Evolutionary conservation across 2,888 invertebrate species (phyloP).

Genomic region (Scrobipalpa costella): DNA sequence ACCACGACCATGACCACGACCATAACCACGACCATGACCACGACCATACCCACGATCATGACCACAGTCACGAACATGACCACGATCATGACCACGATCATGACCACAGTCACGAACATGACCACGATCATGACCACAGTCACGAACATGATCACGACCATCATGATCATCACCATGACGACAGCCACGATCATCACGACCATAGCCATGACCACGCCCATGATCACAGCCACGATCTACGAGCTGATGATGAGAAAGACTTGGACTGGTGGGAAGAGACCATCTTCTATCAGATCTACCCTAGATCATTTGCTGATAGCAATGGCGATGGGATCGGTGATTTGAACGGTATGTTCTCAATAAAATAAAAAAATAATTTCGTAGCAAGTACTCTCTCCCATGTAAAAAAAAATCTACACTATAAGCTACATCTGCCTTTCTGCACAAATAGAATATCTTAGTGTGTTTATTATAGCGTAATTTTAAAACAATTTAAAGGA

Average conservation of each 20-base stretch:
- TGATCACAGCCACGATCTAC: background rate
- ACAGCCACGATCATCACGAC: background rate
- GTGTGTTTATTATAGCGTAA: too few species aligned
- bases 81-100: background rate
- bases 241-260: conserved; percentile 41
- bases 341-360: conserved; percentile 66
- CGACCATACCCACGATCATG: background rate
- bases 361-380: too few species aligned
- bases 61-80: background rate
- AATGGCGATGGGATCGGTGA: conserved; percentile 87
- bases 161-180: background rate
- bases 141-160: background rate
- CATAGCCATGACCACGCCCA: background rate
- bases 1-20: background rate
- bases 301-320: conserved; percentile 89
- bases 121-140: background rate
- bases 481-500: too few species aligned
- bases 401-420: too few species aligned
- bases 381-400: too few species aligned
- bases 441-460: too few species aligned
- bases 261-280: conserved; percentile 88
- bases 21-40: background rate
- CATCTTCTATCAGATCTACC: conserved; percentile 89
- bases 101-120: background rate
- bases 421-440: too few species aligned